Conservation (phyloP, 2,113 vertebrate genomes). For the Ivindomyrus marchei region DNA sequence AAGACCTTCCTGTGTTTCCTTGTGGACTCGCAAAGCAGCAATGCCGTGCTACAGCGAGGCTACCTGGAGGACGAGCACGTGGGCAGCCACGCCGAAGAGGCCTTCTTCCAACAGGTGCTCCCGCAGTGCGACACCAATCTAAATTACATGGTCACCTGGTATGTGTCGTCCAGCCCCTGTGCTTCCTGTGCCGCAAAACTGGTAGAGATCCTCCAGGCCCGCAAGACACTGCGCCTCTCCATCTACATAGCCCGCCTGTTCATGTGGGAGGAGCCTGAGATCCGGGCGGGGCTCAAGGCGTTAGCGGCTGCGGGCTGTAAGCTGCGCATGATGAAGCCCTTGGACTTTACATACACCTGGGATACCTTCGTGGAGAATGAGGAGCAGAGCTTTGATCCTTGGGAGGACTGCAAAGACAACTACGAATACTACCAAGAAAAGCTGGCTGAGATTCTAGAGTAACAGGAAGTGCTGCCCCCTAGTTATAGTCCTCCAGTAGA, state of each 20-base stretch:
- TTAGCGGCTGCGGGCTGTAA: constrained; percentile 77
- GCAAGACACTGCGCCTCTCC: constrained; percentile 66
- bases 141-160: constrained; percentile 78
- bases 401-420: constrained; percentile 96
- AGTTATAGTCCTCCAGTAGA: background rate
- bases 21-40: constrained; percentile 60
- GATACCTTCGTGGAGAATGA: constrained; percentile 89
- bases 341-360: constrained; percentile 89
- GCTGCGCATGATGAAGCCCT: constrained; percentile 85
- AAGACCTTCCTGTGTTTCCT: constrained; percentile 91
- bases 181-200: constrained; percentile 69
- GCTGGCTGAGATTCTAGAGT: constrained; percentile 75
- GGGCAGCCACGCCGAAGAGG: constrained; percentile 73
- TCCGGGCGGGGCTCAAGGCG: constrained; percentile 67
- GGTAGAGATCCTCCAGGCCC: constrained; percentile 56
- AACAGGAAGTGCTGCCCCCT: constrained; percentile 29
- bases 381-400: constrained; percentile 72
- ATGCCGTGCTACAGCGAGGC: constrained; percentile 57
- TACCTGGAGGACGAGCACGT: constrained; percentile 86
- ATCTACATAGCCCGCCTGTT: constrained; percentile 79
- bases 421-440: constrained; percentile 85
- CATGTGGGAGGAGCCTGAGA: constrained; percentile 84
- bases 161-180: constrained; percentile 87
- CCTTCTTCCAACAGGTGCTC: constrained; percentile 76
- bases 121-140: constrained; percentile 54